Conservation (phyloP, 2,797 vertebrate genomes). For the Pachyuromys duprasi region DNA sequence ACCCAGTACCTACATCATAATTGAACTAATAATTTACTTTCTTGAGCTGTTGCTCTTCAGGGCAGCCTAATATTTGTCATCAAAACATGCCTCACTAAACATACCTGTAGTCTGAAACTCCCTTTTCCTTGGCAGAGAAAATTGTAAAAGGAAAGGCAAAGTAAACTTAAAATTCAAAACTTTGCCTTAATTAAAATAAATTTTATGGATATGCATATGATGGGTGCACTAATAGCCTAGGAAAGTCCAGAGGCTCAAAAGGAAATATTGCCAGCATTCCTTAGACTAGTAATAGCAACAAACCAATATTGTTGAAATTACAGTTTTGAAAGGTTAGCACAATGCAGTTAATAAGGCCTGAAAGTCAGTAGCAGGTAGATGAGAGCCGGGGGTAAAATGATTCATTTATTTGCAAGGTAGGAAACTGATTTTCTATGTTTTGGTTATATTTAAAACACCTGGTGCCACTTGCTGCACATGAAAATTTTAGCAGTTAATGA, state of each 20-base stretch:
- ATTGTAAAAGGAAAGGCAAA: slow-evolving; percentile 69
- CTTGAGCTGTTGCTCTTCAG: slow-evolving; percentile 73
- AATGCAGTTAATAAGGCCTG: slow-evolving; percentile 83
- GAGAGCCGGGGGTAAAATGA: slow-evolving; percentile 79
- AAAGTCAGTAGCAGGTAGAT: slow-evolving; percentile 83
- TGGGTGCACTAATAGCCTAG: slow-evolving; percentile 75
- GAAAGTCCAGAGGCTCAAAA: slow-evolving; percentile 78
- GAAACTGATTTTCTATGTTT: slow-evolving; percentile 86
- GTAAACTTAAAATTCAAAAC: slow-evolving; percentile 74
- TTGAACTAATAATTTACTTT: slow-evolving; percentile 82
- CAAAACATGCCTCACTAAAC: slow-evolving; percentile 56
- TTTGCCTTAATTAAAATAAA: slow-evolving; percentile 81
- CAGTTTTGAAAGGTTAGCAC: slow-evolving; percentile 78
- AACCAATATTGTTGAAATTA: slow-evolving; percentile 83
- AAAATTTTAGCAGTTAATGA: slow-evolving; percentile 86
- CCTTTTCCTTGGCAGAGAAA: slow-evolving; percentile 25
- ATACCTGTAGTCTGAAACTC: slow-evolving; percentile 55
- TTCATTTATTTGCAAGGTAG: slow-evolving; percentile 87
- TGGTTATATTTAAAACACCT: slow-evolving; percentile 86
- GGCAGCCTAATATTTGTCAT: slow-evolving; percentile 68
- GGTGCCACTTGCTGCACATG: slow-evolving; percentile 85
- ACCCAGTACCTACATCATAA: slow-evolving; percentile 19
- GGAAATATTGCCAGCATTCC: slow-evolving; percentile 71
- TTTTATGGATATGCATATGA: slow-evolving; percentile 76
- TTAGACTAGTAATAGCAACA: slow-evolving; percentile 80